Evolutionary conservation across 2,888 invertebrate species (phyloP).

Genomic region (Actias luna): DNA sequence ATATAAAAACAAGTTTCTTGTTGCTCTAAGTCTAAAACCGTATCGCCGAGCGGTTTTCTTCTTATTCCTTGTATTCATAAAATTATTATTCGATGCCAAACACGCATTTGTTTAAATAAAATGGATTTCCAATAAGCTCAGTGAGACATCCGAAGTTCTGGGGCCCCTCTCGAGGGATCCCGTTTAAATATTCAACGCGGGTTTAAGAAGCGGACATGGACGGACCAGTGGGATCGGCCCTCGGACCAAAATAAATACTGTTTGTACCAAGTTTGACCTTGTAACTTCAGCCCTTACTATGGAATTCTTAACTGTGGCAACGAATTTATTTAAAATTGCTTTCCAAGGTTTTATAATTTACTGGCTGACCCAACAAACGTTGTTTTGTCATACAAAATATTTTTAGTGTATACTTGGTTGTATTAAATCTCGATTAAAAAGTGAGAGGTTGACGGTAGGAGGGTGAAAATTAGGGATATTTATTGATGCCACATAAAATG

Average conservation of each 20-base stretch:
- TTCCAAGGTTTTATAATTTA: background rate
- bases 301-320: background rate
- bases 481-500: too few relatives aligned
- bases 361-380: too few relatives aligned
- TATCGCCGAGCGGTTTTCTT: background rate
- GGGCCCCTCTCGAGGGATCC: background rate
- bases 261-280: conserved; percentile 5
- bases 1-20: too few relatives aligned
- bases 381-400: too few relatives aligned
- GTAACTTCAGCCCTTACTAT: conserved; percentile 2
- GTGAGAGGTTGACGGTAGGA: too few relatives aligned
- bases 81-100: background rate
- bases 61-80: background rate
- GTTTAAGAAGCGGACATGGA: conserved; percentile 6
- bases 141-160: conserved; percentile 1
- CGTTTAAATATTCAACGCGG: conserved; percentile 10
- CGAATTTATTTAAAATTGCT: background rate
- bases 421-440: too few relatives aligned
- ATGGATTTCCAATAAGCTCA: conserved; percentile 10
- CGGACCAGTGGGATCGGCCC: background rate
- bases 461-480: too few relatives aligned
- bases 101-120: conserved; percentile 11
- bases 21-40: too few relatives aligned
- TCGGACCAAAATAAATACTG: conserved; percentile 6
- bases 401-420: too few relatives aligned